Evolutionary conservation across 2,797 vertebrate species (phyloP), one percentile per base, ranked within the genome.

Genomic region (Diglossa cyanea): DNA sequence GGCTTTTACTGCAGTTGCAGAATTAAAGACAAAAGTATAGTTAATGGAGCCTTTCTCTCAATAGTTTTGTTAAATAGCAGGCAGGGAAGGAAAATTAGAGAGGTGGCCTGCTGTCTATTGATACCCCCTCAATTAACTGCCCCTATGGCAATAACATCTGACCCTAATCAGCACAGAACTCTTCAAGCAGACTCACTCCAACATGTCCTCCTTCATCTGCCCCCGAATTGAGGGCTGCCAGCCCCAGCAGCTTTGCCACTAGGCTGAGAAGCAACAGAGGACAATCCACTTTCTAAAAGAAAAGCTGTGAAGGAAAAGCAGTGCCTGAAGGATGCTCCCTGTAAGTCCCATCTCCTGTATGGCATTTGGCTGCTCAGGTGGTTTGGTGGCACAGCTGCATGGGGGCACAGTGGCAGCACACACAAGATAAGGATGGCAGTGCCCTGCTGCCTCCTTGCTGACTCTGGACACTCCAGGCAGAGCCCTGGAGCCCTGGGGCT

Each of bases 1-100:
- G 37, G 23, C 23, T 94, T 86, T 94, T 91, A 84, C 62, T 73
- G 37, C 81, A 81, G 66, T 58, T 54, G 20, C 44, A 84, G 76
- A 94, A 91, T 86, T 86, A 95, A 89, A 95, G 68, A 83, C 81
- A 80, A 79, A 91, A 88, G 26, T 82, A 47, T 65, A 86, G 72
- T 83, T 81, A 93, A 75, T 83, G 15, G 33, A 67, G 72, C 20
- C 24, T 37, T 83, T 47, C 50, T 77, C 77, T 86, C 79, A 70
- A n/a, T 37, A 66, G 44, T 68, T 81, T 74, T 88, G 67, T 48
- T 88, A 72, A 90, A 75, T 62, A 94, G 75, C 40, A 72, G 62
- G 23, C 9, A 79, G 67, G 55, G 72, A 88, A 86, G 26, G 37
- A 86, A 92, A 88, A 95, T 66, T 40, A 88, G 53, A 79, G 60